A percentile compares a stretch with the other conserved stretches of the same genome.
Evolutionary conservation across 2,888 invertebrate genomes (phyloP).

Genomic region (Leucophenga maculata): DNA sequence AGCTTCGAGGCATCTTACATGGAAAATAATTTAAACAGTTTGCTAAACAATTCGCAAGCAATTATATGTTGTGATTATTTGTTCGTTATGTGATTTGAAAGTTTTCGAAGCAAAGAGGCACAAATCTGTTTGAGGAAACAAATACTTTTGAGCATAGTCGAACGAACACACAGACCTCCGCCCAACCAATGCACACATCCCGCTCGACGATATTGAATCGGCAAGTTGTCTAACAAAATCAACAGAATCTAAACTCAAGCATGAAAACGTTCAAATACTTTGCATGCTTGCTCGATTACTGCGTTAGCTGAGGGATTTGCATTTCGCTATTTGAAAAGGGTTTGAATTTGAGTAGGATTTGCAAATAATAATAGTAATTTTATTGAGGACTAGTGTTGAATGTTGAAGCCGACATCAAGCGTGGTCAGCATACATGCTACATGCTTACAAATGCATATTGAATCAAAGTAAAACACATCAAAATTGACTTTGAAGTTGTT

Average conservation of each 20-base stretch:
- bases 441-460: background rate
- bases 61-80: constrained; percentile 21
- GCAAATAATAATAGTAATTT: background rate
- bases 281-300: background rate
- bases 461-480: no score
- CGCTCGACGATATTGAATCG: background rate
- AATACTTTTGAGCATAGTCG: background rate
- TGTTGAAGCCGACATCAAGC: no score
- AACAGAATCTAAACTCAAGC: background rate
- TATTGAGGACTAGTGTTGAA: no score
- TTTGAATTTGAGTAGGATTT: background rate
- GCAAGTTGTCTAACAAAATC: background rate
- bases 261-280: background rate
- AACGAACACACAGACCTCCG: no score
- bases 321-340: background rate
- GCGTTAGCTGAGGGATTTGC: background rate
- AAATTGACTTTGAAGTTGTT: no score
- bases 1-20: background rate
- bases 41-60: constrained; percentile 14
- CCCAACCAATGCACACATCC: background rate
- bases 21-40: background rate
- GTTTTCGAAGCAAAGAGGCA: background rate
- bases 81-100: constrained; percentile 11
- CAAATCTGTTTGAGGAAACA: background rate
- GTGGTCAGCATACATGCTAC: background rate